Base-by-base conservation (phyloP, 1,140 invertebrate genomes). In the Nasonia vitripennis region DNA sequence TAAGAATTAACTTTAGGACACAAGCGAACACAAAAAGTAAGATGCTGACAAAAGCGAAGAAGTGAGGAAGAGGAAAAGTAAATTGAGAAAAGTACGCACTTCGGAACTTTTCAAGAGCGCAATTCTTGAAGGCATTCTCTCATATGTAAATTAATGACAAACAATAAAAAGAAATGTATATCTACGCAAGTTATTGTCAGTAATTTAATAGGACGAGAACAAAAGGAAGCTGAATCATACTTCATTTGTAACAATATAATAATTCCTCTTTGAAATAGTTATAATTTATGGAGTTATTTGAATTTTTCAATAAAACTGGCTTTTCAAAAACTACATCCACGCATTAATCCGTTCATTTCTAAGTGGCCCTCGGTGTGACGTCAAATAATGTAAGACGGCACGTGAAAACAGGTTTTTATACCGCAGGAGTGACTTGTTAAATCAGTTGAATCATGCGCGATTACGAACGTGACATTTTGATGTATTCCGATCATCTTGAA, bases 261-360 rank as follows among this genome's bases (percentile, higher is more conserved):
- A 67, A 74, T 81, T 78, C 51, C 74, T 82, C 62, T 77, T 78
- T 78, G 75, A 81, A 86, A 78, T 82, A 86, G 67, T 86, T 86
- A 86, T 86, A 86, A 86, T 86, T 86, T 86, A 78, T 86, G 80
- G 74, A 86, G 74, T 86, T 82, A 86, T 86, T 82, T 82, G 80
- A 82, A 86, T 86, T 86, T 86, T 86, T 86, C 55, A 86, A 86
- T 86, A 86, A 86, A 86, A 82, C 55, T 86, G 73, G 84, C 84
- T 86, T 86, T 86, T 85, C 37, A 81, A 85, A 80, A 85, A 85
- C 74, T 85, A 37, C 4, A 74, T 77, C 11, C 20, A 71, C 9
- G 68, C 9, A 31, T n/a, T 67, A 17, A 20, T 67, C 12, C 31
- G 55, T 31, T 71, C 9, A 71, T 71, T 34, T 55, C 12, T 78